Base-by-base conservation (phyloP, 2,888 invertebrate species). In the Ennomos fuscantarius region DNA sequence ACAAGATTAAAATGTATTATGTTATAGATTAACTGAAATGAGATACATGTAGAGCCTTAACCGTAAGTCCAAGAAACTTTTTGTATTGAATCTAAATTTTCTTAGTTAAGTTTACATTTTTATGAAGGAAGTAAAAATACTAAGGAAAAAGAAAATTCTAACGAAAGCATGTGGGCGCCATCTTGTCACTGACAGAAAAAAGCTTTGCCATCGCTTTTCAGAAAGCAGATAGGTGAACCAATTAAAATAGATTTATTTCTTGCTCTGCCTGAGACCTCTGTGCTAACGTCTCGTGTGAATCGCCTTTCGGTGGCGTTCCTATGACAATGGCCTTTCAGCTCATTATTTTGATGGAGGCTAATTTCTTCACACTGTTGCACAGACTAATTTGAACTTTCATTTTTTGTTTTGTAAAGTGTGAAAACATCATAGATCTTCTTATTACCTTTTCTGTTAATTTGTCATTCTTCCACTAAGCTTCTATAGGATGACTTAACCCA, bases 261-360 rank as follows among this genome's bases (percentile, higher is more conserved):
- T 24, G 36, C 35, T 35, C 32, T 34, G 15, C 15, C 3, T 15
- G 1, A 1, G 1, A 15, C 15, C 15, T 24, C 24, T 6, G 2
- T 24, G 24, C 2, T 6, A 24, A 36, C 15, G 33, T 47, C 43
- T 43, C 63, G 72, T 77, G 79, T 73, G 80, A 79, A 79, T 75
- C 24, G 2, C 72, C 71, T 64, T 58, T 62, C 60, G 62, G 63
- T 72, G 71, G 62, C 63, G 57, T 70, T 70, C 71, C 65, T 65
- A 69, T 68, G 68, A 76, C 74, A 79, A 78, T 73, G 56, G 58
- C 63, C 57, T 66, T 62, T 70, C 60, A 69, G 68, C 68, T 63
- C 65, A 63, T 71, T 68, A 65, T 66, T 63, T 65, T 65, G 54
- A 53, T 57, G 54, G 47, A 47, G 52, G 44, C 53, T 63, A 54